Base-by-base conservation (phyloP, 2,888 invertebrate species). In the Brachynemurus nebulosus region DNA sequence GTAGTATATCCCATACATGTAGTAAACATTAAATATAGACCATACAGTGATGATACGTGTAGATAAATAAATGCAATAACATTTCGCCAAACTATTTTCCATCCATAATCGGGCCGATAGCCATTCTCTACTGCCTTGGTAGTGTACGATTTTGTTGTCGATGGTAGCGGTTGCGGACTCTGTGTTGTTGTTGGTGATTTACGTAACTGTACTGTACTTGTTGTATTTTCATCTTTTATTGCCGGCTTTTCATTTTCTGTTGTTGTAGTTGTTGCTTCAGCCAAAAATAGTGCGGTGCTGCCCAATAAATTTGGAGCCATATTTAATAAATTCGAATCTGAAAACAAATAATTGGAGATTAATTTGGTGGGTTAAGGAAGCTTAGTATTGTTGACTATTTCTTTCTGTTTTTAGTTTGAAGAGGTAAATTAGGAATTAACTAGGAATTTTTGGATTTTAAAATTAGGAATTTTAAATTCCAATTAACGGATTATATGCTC, bases 51-150 rank as follows among this genome's bases (percentile, higher is more conserved):
- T 1, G 71, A 73, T 4, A 69, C 56, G 59, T 88, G 86, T 34
- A 88, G 66, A 53, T 84, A 75, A 2, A 76, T 54, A 57, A 86
- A 86, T 5, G 78, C 77, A 3, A 81, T 57, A 0, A 86, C 79
- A 61, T 86, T 86, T 59, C 78, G 72, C 86, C 86, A 86, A 2
- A 85, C 85, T 51, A 86, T 78, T 52, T 78, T 69, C 75, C 79
- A 76, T 59, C 58, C 55, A 51, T 63, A 62, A 35, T 49, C 45
- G 12, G 50, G 46, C 33, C 48, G 44, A 14, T 40, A 20, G 7
- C 25, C 14, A n/a, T 8, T 16, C 8, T 21, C 8, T 7, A 17
- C 25, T 17, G 14, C 9, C 11, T 19, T 12, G 3, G 40, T 21
- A 4, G 34, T 4, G 17, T 41, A 33, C 18, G 19, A 19, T 37